Percentiles rank a stretch among this genome's conserved stretches.
Conservation (phyloP, 1,140 invertebrate species). For the Magallana gigas region DNA sequence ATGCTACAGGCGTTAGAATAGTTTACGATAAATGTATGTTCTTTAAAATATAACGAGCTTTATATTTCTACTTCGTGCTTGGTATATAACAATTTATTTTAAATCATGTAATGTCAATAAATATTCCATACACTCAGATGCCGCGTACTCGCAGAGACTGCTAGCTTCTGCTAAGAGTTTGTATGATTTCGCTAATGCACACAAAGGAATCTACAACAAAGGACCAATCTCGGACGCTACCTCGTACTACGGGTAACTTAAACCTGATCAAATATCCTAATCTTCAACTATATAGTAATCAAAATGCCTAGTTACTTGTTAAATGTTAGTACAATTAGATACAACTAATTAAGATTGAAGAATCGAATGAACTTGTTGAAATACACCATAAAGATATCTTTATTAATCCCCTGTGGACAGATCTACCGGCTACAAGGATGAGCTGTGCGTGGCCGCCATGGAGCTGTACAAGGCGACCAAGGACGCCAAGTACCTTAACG, state of each 20-base stretch:
- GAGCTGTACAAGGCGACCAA: constrained; percentile 84
- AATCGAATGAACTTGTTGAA: not conserved
- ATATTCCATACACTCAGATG: constrained; percentile 71
- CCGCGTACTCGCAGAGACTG: constrained; percentile 80
- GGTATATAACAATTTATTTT: not conserved
- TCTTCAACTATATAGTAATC: too few relatives aligned
- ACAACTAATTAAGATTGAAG: too few relatives aligned
- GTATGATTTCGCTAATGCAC: constrained; percentile 82
- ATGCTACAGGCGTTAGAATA: too few relatives aligned
- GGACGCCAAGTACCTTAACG: constrained; percentile 80
- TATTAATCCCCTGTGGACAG: constrained; percentile 54
- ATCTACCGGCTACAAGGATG: constrained; percentile 83
- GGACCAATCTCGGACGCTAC: constrained; percentile 54
- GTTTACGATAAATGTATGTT: too few relatives aligned
- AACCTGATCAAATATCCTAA: not conserved
- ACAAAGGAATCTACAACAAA: constrained; percentile 81
- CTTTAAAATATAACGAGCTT: too few relatives aligned
- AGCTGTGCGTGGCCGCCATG: constrained; percentile 83
- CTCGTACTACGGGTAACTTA: constrained; percentile 58
- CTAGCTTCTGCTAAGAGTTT: constrained; percentile 82
- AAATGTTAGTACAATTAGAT: too few relatives aligned
- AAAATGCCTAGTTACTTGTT: too few relatives aligned
- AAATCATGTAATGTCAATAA: not conserved
- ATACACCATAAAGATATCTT: not conserved
- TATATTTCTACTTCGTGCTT: too few relatives aligned